Evolutionary conservation across 2,888 invertebrate species (phyloP).

Genomic region (Troides oblongomaculatus): DNA sequence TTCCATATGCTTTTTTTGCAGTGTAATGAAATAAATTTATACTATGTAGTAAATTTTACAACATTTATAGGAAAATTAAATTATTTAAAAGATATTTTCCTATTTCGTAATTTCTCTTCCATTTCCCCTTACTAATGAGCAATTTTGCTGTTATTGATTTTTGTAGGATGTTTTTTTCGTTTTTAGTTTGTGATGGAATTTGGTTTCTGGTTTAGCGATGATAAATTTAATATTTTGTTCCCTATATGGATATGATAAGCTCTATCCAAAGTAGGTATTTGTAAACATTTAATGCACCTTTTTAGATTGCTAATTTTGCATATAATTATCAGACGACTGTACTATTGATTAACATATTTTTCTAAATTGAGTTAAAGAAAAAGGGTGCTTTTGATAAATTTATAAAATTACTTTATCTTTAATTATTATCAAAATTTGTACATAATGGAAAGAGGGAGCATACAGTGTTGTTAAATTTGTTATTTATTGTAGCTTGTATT

Average conservation of each 20-base stretch:
- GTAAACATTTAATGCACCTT: too few species aligned
- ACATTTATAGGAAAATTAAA: not conserved
- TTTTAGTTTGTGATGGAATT: not conserved
- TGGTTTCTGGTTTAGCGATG: not conserved
- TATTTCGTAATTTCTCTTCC: not conserved
- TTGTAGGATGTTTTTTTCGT: not conserved
- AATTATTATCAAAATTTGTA: constrained; percentile 36
- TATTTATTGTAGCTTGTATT: constrained; percentile 71
- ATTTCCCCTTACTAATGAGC: not conserved
- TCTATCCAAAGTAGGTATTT: too few species aligned
- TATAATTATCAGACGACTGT: too few species aligned
- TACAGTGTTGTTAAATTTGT: constrained; percentile 72
- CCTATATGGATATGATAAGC: not conserved
- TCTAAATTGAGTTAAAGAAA: not conserved
- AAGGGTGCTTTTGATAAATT: not conserved
- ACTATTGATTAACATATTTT: not conserved
- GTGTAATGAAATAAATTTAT: not conserved
- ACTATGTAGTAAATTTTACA: not conserved
- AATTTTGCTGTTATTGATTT: not conserved
- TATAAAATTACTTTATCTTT: not conserved
- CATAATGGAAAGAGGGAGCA: constrained; percentile 58
- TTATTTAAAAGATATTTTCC: not conserved
- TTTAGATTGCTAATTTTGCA: too few species aligned
- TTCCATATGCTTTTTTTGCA: not conserved
- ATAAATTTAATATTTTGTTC: not conserved